A percentile compares a stretch with the other conserved stretches of the same genome.
Conservation (phyloP, 2,797 vertebrate species). For the Sebastes miniatus region DNA sequence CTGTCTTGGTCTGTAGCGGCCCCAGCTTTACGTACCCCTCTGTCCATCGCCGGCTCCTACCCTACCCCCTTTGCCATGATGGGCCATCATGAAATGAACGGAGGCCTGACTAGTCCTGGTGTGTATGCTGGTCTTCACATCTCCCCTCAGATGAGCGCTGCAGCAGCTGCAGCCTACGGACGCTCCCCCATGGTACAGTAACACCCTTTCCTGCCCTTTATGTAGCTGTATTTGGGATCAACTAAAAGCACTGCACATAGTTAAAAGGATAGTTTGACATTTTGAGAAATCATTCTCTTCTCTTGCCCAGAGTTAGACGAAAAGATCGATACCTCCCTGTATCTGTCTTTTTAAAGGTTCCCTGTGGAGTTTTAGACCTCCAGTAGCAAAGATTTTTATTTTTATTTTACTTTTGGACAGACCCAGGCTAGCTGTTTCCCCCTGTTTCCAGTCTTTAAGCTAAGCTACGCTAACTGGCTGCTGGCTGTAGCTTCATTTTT, state of each 20-base stretch:
- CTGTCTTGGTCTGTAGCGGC: constrained; percentile 73
- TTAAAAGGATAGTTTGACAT: constrained; percentile 11
- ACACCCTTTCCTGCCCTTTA: neutral
- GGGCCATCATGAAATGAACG: constrained; percentile 96
- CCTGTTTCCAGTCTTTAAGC: neutral
- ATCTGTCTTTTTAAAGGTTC: constrained; percentile 4
- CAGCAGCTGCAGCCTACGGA: constrained; percentile 92
- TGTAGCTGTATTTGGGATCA: neutral
- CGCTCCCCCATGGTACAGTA: constrained; percentile 90
- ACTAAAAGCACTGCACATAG: neutral
- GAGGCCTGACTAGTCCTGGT: constrained; percentile 93
- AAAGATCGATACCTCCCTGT: neutral
- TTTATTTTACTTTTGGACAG: neutral
- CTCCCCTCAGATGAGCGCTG: constrained; percentile 97
- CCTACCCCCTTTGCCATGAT: constrained; percentile 96
- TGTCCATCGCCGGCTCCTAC: constrained; percentile 96
- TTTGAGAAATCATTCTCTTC: neutral
- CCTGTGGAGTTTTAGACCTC: neutral
- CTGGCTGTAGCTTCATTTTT: no score
- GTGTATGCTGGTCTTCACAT: constrained; percentile 97
- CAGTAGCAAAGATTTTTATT: neutral
- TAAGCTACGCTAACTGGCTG: neutral
- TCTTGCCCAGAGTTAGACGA: neutral
- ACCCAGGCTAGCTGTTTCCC: neutral
- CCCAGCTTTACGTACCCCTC: constrained; percentile 93